These are phyloP conservation scores for Anthonomus grandis DNA, from an alignment of 1,140 invertebrate species.

Conservation along the genomic window DNA sequence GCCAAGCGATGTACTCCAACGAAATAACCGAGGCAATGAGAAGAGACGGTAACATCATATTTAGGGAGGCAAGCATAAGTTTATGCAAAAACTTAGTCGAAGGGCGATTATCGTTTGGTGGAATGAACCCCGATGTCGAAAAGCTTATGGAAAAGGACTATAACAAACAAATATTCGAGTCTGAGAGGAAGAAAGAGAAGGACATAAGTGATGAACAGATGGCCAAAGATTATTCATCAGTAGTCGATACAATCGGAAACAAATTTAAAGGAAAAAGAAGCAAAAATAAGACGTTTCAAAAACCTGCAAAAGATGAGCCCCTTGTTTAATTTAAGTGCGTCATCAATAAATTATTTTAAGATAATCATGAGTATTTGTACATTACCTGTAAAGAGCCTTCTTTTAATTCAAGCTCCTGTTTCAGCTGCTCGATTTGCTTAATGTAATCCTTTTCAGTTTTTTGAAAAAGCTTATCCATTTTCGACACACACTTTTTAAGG, in stretches of 20 bases:
- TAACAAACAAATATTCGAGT: slow-evolving; percentile 48
- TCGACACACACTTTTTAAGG: slow-evolving; percentile 32
- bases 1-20: slow-evolving; percentile 55
- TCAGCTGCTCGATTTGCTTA: slow-evolving; percentile 31
- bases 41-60: slow-evolving; percentile 65
- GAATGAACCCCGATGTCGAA: slow-evolving; percentile 88
- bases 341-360: no score
- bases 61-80: slow-evolving; percentile 69
- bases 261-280: slow-evolving; percentile 45
- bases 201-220: slow-evolving; percentile 72
- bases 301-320: slow-evolving; percentile 28
- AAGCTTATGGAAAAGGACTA: slow-evolving; percentile 60
- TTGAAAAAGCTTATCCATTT: slow-evolving; percentile 34
- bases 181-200: slow-evolving; percentile 53
- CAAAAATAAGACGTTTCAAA: slow-evolving; percentile 38
- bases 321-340: neutral
- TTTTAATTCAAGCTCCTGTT: slow-evolving; percentile 27
- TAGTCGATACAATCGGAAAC: slow-evolving; percentile 50
- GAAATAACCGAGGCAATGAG: slow-evolving; percentile 53
- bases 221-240: slow-evolving; percentile 52
- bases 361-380: neutral
- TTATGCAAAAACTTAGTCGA: slow-evolving; percentile 72
- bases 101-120: slow-evolving; percentile 80
- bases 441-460: slow-evolving; percentile 31
- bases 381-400: slow-evolving; percentile 26